These are phyloP conservation scores for Pasiphila rectangulata DNA, from an alignment of 2,888 invertebrate genomes.

Conservation along the genomic window DNA sequence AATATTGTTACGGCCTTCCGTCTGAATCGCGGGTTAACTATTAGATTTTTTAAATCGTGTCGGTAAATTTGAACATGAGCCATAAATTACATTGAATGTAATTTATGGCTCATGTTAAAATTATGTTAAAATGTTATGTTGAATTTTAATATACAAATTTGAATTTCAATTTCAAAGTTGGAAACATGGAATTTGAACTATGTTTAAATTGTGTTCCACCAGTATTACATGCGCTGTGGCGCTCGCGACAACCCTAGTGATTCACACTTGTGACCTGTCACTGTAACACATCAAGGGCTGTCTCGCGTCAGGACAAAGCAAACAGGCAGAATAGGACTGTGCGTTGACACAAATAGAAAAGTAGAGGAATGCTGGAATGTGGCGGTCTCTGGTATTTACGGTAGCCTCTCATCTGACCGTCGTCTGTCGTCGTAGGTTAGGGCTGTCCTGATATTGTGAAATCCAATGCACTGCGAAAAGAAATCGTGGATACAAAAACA, in stretches of 20 bases:
- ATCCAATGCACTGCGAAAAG: no score
- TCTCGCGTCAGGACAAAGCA: constrained; percentile 6
- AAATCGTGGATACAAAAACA: no score
- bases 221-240: constrained; percentile 12
- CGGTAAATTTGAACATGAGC: no score
- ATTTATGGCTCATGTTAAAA: neutral
- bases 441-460: neutral
- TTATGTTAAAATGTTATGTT: neutral
- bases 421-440: neutral
- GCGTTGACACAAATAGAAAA: constrained; percentile 1
- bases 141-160: neutral
- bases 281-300: constrained; percentile 25
- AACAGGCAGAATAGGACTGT: constrained; percentile 1
- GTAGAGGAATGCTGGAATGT: neutral
- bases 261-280: constrained; percentile 42
- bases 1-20: no score
- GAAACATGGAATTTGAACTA: neutral
- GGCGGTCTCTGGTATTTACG: neutral
- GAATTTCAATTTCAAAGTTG: neutral
- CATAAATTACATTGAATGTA: neutral
- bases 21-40: no score
- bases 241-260: constrained; percentile 31
- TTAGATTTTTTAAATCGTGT: no score
- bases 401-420: neutral
- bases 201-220: constrained; percentile 1